Percentiles rank a stretch among this genome's conserved stretches.
Conservation (phyloP, 2,797 vertebrate genomes). For the Rhinophrynus dorsalis region DNA sequence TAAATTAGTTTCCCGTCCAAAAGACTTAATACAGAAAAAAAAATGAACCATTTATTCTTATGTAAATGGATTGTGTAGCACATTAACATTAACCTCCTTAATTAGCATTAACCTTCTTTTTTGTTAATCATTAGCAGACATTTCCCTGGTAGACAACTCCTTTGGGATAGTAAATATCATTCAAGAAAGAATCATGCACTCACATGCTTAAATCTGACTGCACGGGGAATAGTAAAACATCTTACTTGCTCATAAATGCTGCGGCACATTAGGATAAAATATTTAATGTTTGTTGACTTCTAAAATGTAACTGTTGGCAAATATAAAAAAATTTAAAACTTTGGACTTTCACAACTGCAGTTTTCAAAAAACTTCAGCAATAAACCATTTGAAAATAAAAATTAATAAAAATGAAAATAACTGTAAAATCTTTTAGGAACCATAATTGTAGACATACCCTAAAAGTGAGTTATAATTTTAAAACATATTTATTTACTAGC, state of each 20-base stretch:
- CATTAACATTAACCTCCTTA: constrained; percentile 33
- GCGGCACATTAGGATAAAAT: not conserved
- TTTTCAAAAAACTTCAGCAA: too few species aligned
- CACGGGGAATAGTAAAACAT: not conserved
- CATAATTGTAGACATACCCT: too few species aligned
- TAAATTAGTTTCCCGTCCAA: not conserved
- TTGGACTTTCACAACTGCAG: too few species aligned
- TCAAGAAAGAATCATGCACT: not conserved
- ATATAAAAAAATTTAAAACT: too few species aligned
- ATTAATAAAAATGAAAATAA: too few species aligned
- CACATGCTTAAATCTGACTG: not conserved
- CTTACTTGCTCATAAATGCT: not conserved
- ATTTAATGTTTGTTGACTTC: not conserved
- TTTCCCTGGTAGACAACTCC: constrained; percentile 6
- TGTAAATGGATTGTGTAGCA: not conserved
- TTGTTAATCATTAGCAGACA: constrained; percentile 33
- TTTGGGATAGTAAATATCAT: constrained; percentile 23
- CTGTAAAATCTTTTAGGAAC: too few species aligned
- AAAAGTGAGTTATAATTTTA: too few species aligned
- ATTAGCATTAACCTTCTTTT: constrained; percentile 33
- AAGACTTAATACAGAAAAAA: not conserved
- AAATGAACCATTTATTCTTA: constrained; percentile 14
- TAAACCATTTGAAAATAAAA: too few species aligned
- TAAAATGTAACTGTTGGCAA: too few species aligned
- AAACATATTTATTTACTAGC: too few species aligned